These are phyloP conservation scores for Onychostoma macrolepis DNA, from an alignment of 2,113 vertebrate species.

Conservation along the genomic window DNA sequence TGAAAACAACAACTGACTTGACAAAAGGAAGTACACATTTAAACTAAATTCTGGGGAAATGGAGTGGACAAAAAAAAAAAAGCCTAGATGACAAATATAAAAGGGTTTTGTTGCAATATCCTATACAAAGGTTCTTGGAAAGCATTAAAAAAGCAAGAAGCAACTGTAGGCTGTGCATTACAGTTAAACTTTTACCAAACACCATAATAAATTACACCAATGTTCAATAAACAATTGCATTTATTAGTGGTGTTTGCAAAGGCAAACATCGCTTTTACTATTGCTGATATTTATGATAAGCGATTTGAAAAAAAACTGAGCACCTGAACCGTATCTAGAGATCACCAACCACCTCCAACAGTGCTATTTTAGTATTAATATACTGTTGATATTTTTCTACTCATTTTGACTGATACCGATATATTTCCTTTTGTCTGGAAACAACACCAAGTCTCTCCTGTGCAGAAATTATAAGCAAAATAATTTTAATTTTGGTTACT, in stretches of 20 bases:
- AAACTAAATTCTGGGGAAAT: constrained; percentile 14
- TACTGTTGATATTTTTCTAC: background rate
- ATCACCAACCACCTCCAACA: background rate
- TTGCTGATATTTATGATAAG: background rate
- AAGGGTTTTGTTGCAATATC: background rate
- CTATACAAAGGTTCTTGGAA: background rate
- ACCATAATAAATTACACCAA: background rate
- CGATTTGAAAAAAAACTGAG: background rate
- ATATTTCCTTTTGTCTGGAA: no score
- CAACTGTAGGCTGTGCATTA: background rate
- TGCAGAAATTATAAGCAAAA: no score
- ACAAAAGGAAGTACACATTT: constrained; percentile 36
- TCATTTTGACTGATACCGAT: no score
- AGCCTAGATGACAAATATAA: background rate
- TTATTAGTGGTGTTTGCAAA: background rate
- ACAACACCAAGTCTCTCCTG: no score
- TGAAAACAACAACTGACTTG: background rate
- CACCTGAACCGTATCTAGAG: background rate
- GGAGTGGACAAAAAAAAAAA: background rate
- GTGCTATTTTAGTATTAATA: background rate
- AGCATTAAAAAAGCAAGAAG: background rate
- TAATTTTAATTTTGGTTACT: no score
- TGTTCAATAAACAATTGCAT: background rate
- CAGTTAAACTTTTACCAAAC: background rate
- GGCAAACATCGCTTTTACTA: background rate